Evolutionary conservation across 2,888 invertebrate species (phyloP), one percentile per base, ranked within the genome.

Genomic region (Rotaria macrura): DNA sequence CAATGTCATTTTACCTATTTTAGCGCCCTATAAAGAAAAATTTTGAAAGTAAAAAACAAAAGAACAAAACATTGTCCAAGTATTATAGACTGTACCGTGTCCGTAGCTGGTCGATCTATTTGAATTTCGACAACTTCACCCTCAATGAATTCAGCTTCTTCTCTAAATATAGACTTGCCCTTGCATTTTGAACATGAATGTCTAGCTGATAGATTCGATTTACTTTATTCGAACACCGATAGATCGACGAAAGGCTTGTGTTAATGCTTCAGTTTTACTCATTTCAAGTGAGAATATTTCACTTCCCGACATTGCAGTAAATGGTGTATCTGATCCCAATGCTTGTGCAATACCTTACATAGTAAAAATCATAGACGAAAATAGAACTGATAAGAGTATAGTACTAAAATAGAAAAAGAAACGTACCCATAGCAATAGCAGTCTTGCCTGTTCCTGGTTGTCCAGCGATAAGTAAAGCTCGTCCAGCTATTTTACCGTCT

Each of bases 221-320:
- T 90, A 94, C 93, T 95, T 95, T 87, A 97, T 97, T 88, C 97
- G 93, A 4, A 99, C 96, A 3, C 97, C 98, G 89, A 99, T 98
- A 23, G 93, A 92, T 89, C 97, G 97, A 86, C 98, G 93, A 87
- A 99, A 95, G 0, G 98, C 94, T 91, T 99, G 99, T 0, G 96
- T 96, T 6, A 99, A 91, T 0, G 97, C 97, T 91, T 99, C 99
- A 0, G 99, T 99, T 92, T 99, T 99, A 90, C 97, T 95, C 96
- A 99, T 97, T 91, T 99, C 99, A 87, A 98, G 91, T 0, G 98
- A 98, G 91, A 96, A 99, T 87, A 99, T 97, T 92, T 99, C 99
- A 1, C 97, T 97, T 0, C 97, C 99, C 25, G 97, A 96, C 94
- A 99, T 97, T 88, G 96, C 95, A 0, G 97, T 98, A 89, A 99